Percentiles rank a stretch among this genome's conserved stretches.
These are phyloP conservation scores for human (Homo sapiens) DNA, from an alignment of 2,113 vertebrate species.

Conservation along the genomic window DNA sequence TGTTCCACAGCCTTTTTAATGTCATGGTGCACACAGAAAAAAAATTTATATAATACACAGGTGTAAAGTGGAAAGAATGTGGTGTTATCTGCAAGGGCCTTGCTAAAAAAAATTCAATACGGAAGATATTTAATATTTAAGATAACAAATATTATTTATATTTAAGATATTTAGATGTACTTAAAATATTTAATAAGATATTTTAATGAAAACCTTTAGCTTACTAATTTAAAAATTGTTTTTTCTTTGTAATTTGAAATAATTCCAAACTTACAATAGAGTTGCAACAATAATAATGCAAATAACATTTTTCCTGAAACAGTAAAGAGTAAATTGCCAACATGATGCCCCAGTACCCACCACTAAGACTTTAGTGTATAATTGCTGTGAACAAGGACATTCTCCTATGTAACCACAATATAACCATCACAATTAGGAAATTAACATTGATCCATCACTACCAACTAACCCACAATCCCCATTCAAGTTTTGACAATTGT, in stretches of 20 bases:
- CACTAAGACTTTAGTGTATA: not conserved
- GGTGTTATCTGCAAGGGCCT: not conserved
- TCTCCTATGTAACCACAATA: not conserved
- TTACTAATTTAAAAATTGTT: not conserved
- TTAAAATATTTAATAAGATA: not conserved
- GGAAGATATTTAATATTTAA: not conserved
- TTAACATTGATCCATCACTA: not conserved
- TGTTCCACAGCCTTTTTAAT: not conserved
- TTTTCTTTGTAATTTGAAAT: not conserved
- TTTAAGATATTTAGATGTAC: too few species aligned
- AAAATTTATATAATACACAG: not conserved
- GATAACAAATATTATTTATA: not conserved
- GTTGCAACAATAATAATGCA: not conserved
- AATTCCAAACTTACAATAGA: not conserved
- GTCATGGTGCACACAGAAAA: not conserved
- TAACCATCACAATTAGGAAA: not conserved
- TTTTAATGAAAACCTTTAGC: not conserved
- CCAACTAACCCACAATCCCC: not conserved
- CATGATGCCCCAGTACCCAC: not conserved
- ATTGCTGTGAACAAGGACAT: not conserved
- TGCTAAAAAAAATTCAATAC: not conserved
- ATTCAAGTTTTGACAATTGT: not conserved
- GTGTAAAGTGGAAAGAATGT: slow-evolving; percentile 3
- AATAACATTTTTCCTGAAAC: not conserved
- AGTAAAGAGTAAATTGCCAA: not conserved